Evolutionary conservation across 2,888 invertebrate genomes (phyloP).

Genomic region (Crossocerus cetratus): DNA sequence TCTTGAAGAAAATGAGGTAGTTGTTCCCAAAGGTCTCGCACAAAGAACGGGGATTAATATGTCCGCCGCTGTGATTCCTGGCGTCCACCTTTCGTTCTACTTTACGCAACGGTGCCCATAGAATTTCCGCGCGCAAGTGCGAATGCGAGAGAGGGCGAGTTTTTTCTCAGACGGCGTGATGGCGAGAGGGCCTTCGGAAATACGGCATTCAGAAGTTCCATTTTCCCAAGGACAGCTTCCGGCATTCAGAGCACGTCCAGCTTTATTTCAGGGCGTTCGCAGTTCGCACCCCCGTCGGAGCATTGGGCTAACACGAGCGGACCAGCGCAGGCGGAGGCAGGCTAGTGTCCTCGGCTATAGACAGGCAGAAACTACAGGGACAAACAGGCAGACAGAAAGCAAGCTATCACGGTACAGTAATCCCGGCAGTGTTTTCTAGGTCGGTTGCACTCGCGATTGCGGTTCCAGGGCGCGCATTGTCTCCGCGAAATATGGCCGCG

Average conservation of each 20-base stretch:
- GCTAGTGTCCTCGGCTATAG: slow-evolving; percentile 18
- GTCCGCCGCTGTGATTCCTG: no score
- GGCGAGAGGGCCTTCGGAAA: not conserved
- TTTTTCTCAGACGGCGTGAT: no score
- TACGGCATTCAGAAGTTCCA: not conserved
- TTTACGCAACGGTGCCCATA: no score
- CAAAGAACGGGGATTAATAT: no score
- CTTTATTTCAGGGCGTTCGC: slow-evolving; percentile 42
- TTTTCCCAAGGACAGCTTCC: not conserved
- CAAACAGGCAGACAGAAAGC: slow-evolving; percentile 50
- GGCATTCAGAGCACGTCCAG: slow-evolving; percentile 8
- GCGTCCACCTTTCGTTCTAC: no score
- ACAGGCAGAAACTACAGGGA: slow-evolving; percentile 44
- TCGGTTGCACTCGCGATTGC: slow-evolving; percentile 63
- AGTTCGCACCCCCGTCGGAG: slow-evolving; percentile 11
- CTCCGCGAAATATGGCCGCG: slow-evolving; percentile 56
- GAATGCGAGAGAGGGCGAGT: no score
- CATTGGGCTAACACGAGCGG: no score
- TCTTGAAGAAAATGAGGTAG: no score
- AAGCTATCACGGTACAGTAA: slow-evolving; percentile 58
- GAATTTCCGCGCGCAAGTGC: no score
- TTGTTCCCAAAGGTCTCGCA: no score
- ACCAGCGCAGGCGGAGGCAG: no score
- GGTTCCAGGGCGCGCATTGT: slow-evolving; percentile 58
- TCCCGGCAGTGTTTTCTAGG: slow-evolving; percentile 60